Evolutionary conservation across 2,888 invertebrate species (phyloP), one percentile per base, ranked within the genome.

Genomic region (Lepidochrysops patricia): DNA sequence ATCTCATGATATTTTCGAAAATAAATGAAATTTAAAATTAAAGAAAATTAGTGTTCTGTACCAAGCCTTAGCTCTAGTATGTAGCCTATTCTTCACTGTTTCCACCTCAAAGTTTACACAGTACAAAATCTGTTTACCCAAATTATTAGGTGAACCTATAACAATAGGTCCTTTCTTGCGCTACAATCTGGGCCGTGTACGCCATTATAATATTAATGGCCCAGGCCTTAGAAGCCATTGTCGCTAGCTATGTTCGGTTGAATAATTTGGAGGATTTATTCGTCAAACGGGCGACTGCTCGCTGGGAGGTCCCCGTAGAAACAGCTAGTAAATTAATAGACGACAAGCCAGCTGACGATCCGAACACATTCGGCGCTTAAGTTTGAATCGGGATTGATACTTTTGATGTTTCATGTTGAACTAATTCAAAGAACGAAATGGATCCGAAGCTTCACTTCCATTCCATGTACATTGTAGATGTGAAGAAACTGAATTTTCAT

Each of bases 251-350:
- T 34, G 27, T 50, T 58, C 25, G 13, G 58, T 15, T 58, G 35
- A 52, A 52, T 59, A 59, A 59, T 59, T 50, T 26, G 19, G 59
- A 52, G 35, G 59, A 59, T 59, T 59, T 59, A 54, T 52, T 54
- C 52, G 52, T 59, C 59, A 37, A 26, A 59, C n/a, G 29, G 58
- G 52, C 13, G 37, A n/a, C 49, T 19, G 23, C 83, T 62, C 69
- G 83, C 74, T 87, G 87, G 87, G 87, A 79, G 87, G 87, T 86
- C 87, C 72, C 57, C 64, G 67, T 68, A 69, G 67, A 72, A 65
- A 64, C 63, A 64, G 63, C 64, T 67, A 66, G 72, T 70, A 72
- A 80, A 82, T 82, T 82, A 84, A 84, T 82, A 79, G 77, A 73
- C 76, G 72, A 77, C 76, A 76, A 71, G 67, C 68, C 66, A 68